Percentiles rank a stretch among this genome's conserved stretches.
These are phyloP conservation scores for Drosophila neocordata DNA, from an alignment of 1,140 invertebrate genomes.

Conservation along the genomic window DNA sequence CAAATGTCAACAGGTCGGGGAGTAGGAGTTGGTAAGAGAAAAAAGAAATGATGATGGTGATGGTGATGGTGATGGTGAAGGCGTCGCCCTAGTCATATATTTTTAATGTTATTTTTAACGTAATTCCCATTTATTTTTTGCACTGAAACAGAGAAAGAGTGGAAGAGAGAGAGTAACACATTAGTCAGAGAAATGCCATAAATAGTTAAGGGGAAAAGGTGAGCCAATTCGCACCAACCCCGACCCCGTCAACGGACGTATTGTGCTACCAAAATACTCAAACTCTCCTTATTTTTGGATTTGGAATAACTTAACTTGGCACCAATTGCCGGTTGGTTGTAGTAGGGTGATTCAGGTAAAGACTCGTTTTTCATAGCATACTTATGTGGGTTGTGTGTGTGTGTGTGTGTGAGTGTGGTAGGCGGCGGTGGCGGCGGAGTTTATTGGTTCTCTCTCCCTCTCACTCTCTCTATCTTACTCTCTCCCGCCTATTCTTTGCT, in stretches of 20 bases:
- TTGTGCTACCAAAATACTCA: constrained; percentile 4
- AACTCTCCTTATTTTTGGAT: constrained; percentile 25
- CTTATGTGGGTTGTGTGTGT: constrained; percentile 53
- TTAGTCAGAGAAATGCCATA: constrained; percentile 74
- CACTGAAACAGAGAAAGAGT: constrained; percentile 69
- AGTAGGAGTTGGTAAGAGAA: neutral
- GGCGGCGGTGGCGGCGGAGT: constrained; percentile 6
- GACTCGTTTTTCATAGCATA: constrained; percentile 66
- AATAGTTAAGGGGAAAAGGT: constrained; percentile 44
- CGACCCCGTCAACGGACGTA: neutral
- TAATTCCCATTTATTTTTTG: constrained; percentile 22
- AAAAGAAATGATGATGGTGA: constrained; percentile 1
- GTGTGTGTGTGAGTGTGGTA: neutral
- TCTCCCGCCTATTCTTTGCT: neutral
- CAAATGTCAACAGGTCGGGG: constrained; percentile 75
- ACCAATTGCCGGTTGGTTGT: constrained; percentile 16
- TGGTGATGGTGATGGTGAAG: constrained; percentile 44
- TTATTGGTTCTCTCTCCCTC: constrained; percentile 3
- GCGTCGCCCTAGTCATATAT: constrained; percentile 29
- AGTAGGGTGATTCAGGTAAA: constrained; percentile 66
- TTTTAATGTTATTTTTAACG: constrained; percentile 72
- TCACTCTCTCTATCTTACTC: neutral
- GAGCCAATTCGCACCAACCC: constrained; percentile 30
- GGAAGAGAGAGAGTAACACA: constrained; percentile 67
- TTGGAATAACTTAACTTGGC: constrained; percentile 69